Base-by-base conservation (phyloP, 1,140 invertebrate species). In the Rhagoletis pomonella region DNA sequence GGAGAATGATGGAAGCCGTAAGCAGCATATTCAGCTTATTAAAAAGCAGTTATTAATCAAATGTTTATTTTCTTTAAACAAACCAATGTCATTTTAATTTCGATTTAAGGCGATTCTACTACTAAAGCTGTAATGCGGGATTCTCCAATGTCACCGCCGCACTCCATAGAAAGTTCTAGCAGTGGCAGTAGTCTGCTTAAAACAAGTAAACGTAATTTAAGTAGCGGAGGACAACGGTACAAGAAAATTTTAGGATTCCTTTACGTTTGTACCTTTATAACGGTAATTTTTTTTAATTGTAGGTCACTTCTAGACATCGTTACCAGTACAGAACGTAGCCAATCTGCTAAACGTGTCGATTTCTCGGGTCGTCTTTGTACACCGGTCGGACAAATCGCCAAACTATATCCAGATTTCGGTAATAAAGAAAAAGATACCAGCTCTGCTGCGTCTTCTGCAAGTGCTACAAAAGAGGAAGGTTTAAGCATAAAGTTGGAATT, bases 341-440 rank as follows among this genome's bases (percentile, higher is more conserved):
- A 92, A 58, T 95, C 92, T 88, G 93, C 95, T 55, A 94, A 95
- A 39, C 94, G 96, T 29, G 94, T 95, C 1, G 97, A 98, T 88
- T 98, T 98, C 93, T 95, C 95, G 4, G 97, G 97, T 0, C 94
- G 97, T 58, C 89, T 96, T 50, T 96, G 95, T 84, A 95, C 95
- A n/a, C 96, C 95, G 0, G 90, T 91, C 19, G 95, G 95, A 2
- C 93, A 93, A 62, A 93, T 96, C 58, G 96, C 97, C 0, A 96
- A 96, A 89, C 92, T 98, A 1, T 98, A 98, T 93, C 94, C 96
- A 0, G 96, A 97, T 89, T 93, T 97, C 42, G 96, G 96, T 44
- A 90, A 89, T 42, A 93, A 94, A 39, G 93, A 93, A 6, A 92
- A 91, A 50, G 91, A 92, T 62, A 4, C 86, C 6, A 58, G 9